A percentile compares a stretch with the other conserved stretches of the same genome.
Evolutionary conservation across 2,888 invertebrate genomes (phyloP).

Genomic region (Drosophila buzzatii): DNA sequence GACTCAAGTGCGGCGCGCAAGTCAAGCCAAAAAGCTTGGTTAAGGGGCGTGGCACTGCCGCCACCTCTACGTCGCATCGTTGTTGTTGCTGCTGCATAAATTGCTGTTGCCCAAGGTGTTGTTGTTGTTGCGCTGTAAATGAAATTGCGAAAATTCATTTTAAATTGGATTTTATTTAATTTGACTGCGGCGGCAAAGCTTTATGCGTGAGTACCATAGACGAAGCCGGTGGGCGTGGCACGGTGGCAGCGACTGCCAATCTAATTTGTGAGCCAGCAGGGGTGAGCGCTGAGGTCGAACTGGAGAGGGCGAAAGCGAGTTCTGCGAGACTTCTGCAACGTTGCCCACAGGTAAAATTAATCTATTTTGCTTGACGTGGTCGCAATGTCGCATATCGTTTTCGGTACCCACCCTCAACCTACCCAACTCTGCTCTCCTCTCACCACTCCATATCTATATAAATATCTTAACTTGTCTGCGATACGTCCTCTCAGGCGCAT

Average conservation of each 20-base stretch:
- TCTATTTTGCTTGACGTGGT: slow-evolving; percentile 78
- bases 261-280: slow-evolving; percentile 47
- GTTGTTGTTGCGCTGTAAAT: slow-evolving; percentile 63
- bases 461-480: slow-evolving; percentile 39
- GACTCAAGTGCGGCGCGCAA: slow-evolving; percentile 53
- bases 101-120: slow-evolving; percentile 51
- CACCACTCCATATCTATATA: slow-evolving; percentile 24
- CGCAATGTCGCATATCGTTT: slow-evolving; percentile 78
- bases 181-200: slow-evolving; percentile 63
- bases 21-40: slow-evolving; percentile 11
- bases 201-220: slow-evolving; percentile 34
- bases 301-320: neutral
- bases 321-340: slow-evolving; percentile 59
- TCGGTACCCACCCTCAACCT: slow-evolving; percentile 28
- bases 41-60: neutral
- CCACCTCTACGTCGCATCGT: neutral
- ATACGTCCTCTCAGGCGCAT: slow-evolving; percentile 44
- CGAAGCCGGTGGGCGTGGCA: slow-evolving; percentile 5
- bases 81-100: slow-evolving; percentile 56
- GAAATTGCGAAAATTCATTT: slow-evolving; percentile 79
- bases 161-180: slow-evolving; percentile 82
- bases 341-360: slow-evolving; percentile 77
- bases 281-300: slow-evolving; percentile 5
- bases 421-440: neutral
- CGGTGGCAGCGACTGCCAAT: slow-evolving; percentile 45